phyloP scores from a whole-genome alignment of 2,113 vertebrate genomes.

The Oplegnathus fasciatus region DNA sequence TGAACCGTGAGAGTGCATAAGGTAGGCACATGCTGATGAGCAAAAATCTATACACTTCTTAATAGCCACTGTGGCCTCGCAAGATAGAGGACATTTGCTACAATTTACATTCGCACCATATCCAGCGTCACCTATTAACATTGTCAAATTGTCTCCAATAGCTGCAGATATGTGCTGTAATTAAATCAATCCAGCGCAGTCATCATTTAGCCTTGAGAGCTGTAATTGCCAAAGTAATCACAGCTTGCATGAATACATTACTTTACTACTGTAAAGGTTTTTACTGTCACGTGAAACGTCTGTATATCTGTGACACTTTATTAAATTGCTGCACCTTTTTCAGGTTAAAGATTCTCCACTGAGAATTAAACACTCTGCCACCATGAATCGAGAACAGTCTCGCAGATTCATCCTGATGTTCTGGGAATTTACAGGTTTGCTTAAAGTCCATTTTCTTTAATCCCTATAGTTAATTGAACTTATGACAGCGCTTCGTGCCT shows the following conservation, averaged over 20 bases:
- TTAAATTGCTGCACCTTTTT: not conserved
- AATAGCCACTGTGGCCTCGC: not conserved
- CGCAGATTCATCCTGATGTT: not conserved
- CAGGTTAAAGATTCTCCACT: not conserved
- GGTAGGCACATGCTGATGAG: not conserved
- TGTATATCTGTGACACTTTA: not conserved
- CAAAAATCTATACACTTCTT: constrained; percentile 11
- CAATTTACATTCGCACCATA: not conserved
- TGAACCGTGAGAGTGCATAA: not conserved
- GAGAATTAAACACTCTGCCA: not conserved
- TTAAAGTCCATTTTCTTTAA: constrained; percentile 59
- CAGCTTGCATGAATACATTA: not conserved
- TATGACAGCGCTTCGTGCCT: constrained; percentile 25
- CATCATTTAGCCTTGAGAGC: constrained; percentile 1
- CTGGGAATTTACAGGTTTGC: constrained; percentile 38
- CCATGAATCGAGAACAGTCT: not conserved
- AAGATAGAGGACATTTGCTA: not conserved
- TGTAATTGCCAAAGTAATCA: constrained; percentile 13
- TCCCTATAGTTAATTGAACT: constrained; percentile 44
- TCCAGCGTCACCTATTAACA: constrained; percentile 5
- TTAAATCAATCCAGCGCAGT: constrained; percentile 11
- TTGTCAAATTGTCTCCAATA: constrained; percentile 23
- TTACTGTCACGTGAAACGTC: not conserved
- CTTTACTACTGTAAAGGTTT: not conserved
- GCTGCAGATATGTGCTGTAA: constrained; percentile 10